These are phyloP conservation scores for Pangasius krempfi DNA, from an alignment of 2,797 vertebrate genomes.

Conservation along the genomic window DNA sequence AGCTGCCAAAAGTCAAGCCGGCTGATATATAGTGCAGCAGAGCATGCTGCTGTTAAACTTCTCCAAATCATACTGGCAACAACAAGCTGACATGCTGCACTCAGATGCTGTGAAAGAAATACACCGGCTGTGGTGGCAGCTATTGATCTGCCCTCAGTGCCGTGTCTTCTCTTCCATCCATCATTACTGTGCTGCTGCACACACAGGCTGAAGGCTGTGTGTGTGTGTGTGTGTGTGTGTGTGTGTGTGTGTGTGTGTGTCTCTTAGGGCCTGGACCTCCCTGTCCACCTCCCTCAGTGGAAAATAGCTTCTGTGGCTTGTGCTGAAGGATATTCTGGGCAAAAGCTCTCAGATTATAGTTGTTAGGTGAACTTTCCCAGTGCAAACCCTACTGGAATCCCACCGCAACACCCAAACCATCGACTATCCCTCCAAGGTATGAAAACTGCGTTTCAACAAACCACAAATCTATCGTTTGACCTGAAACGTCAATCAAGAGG, in stretches of 20 bases:
- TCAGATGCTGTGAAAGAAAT: slow-evolving; percentile 58
- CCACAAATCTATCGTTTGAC: slow-evolving; percentile 8
- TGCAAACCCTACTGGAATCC: slow-evolving; percentile 37
- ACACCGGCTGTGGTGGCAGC: slow-evolving; percentile 54
- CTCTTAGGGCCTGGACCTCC: slow-evolving; percentile 23
- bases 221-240: neutral
- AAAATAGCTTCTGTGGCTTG: slow-evolving; percentile 40
- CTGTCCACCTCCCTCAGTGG: slow-evolving; percentile 39
- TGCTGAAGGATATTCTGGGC: slow-evolving; percentile 48
- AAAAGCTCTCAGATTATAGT: slow-evolving; percentile 50
- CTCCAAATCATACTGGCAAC: slow-evolving; percentile 59
- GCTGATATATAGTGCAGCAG: slow-evolving; percentile 50
- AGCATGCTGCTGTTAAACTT: slow-evolving; percentile 58
- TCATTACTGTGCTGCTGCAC: slow-evolving; percentile 48
- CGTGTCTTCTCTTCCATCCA: slow-evolving; percentile 58
- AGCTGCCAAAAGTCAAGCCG: slow-evolving; percentile 42
- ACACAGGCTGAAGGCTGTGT: slow-evolving; percentile 36
- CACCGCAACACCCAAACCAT: slow-evolving; percentile 42
- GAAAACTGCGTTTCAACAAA: slow-evolving; percentile 26
- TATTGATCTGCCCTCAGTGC: slow-evolving; percentile 58
- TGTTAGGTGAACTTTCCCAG: slow-evolving; percentile 51
- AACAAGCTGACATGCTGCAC: slow-evolving; percentile 57
- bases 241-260: slow-evolving; percentile 11
- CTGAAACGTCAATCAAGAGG: neutral
- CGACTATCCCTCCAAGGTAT: slow-evolving; percentile 35